phyloP scores from a whole-genome alignment of 2,113 vertebrate genomes.

The Petroica traversi region DNA sequence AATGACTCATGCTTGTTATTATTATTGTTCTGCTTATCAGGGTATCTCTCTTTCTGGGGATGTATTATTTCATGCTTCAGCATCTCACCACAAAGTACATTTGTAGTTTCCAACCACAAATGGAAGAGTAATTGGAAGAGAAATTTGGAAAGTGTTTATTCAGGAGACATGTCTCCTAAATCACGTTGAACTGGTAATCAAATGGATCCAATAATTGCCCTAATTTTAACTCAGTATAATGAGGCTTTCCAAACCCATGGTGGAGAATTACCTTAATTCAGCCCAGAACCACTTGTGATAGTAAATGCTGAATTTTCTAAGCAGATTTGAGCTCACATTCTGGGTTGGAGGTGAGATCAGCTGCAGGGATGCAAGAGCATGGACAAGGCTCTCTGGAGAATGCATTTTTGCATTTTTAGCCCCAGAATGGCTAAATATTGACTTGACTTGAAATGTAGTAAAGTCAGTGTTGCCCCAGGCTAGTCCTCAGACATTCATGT shows the following conservation, averaged over 20 bases:
- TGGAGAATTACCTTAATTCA: background rate
- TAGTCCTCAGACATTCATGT: accelerated
- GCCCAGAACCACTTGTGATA: background rate
- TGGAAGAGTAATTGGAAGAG: background rate
- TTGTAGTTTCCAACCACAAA: conserved; percentile 2
- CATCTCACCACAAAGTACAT: background rate
- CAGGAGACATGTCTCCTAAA: background rate
- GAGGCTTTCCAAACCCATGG: background rate
- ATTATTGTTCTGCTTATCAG: conserved; percentile 33
- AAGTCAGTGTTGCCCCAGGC: background rate
- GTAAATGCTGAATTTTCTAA: background rate
- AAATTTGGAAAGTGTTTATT: background rate
- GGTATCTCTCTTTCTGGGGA: background rate
- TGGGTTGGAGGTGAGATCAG: background rate
- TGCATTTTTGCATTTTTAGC: background rate
- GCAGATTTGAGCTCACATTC: background rate
- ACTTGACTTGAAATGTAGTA: background rate
- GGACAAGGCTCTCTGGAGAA: background rate
- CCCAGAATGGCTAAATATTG: background rate
- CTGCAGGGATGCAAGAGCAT: background rate
- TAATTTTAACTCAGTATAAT: conserved; percentile 17
- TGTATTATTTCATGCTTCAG: conserved; percentile 1
- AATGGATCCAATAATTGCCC: background rate
- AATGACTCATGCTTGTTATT: background rate
- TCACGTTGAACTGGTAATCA: background rate